Percentiles rank a stretch among this genome's conserved stretches.
Conservation (phyloP, 64 coral and sea anemone genomes). For the Dendronephthya gigantea region DNA sequence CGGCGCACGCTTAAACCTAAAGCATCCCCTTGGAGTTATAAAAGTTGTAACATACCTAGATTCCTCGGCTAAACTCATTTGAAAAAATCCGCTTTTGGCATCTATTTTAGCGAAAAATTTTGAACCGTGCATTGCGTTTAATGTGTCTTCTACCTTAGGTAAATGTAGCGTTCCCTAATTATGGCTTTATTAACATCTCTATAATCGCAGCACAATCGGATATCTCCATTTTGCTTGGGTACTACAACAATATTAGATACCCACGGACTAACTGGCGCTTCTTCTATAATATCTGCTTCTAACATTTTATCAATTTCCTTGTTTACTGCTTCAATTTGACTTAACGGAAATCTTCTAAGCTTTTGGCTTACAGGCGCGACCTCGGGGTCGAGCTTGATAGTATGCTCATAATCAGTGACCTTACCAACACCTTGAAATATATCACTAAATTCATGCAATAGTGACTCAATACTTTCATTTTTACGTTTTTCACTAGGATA, state of each 20-base stretch:
- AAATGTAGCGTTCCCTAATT: not conserved
- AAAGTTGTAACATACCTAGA: conserved; percentile 37
- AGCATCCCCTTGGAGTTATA: conserved; percentile 29
- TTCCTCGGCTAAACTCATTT: not conserved
- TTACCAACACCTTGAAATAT: too few relatives aligned
- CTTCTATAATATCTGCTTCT: not conserved
- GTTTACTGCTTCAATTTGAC: not conserved
- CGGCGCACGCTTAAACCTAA: conserved; percentile 40
- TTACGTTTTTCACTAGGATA: too few relatives aligned
- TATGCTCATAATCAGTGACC: not conserved
- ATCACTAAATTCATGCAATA: too few relatives aligned
- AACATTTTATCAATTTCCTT: too few relatives aligned
- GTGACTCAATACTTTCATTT: too few relatives aligned
- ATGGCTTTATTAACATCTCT: not conserved
- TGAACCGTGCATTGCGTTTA: not conserved
- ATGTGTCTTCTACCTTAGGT: too few relatives aligned
- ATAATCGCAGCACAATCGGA: not conserved
- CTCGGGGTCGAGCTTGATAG: not conserved
- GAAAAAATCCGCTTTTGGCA: not conserved
- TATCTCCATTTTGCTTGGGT: not conserved
- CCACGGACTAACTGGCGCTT: not conserved
- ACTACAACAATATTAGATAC: not conserved
- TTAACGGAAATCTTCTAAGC: not conserved
- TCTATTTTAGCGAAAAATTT: not conserved
- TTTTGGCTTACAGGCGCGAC: not conserved